Base-by-base conservation (phyloP, 30 jellyfish, hydroid and myxozoan genomes). In the Cassiopea andromeda region DNA sequence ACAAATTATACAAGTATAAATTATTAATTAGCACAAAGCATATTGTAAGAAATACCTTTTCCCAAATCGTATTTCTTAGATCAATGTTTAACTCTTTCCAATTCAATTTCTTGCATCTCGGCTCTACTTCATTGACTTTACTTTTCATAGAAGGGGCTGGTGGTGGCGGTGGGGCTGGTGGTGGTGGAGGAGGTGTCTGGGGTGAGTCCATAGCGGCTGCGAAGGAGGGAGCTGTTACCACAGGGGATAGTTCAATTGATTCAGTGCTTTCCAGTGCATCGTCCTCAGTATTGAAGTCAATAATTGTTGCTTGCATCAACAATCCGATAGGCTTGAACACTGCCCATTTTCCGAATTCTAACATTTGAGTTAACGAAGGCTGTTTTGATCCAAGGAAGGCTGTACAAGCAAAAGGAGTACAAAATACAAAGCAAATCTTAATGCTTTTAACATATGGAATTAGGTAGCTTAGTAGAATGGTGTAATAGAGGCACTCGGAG, bases 341-440 rank as follows among this genome's bases (percentile, higher is more conserved):
- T 13, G 94, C 94, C 94, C 94, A 87, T 68, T 87, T 87, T 1
- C 94, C 94, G 73, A 87, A 87, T 78, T 87, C 94, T 66, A 87
- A 67, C 94, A 87, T 87, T 19, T 87, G 90, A 38, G 94, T 87
- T 46, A 87, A 49, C 57, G 94, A 77, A 10, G 94, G 94, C 85
- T 87, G 94, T 50, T 87, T 87, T 38, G 85, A 71, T 68, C 94
- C 94, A 50, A 87, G 74, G 75, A 87, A 78, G 15, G 94, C 94
- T 87, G 73, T 50, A 50, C 9, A 50, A 2, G 64, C 64, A 50
- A 50, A 50, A 50, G 9, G 9, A 50, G 9, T 5, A 9, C 5
- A 50, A 50, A 9, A 9, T 50, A 50, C 64, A 2, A 9, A 9
- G 64, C 8, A 50, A 50, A 50, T 50, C 64, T 50, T 50, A 2